Evolutionary conservation across 2,113 vertebrate species (phyloP).

Genomic region (Ammospiza nelsoni): DNA sequence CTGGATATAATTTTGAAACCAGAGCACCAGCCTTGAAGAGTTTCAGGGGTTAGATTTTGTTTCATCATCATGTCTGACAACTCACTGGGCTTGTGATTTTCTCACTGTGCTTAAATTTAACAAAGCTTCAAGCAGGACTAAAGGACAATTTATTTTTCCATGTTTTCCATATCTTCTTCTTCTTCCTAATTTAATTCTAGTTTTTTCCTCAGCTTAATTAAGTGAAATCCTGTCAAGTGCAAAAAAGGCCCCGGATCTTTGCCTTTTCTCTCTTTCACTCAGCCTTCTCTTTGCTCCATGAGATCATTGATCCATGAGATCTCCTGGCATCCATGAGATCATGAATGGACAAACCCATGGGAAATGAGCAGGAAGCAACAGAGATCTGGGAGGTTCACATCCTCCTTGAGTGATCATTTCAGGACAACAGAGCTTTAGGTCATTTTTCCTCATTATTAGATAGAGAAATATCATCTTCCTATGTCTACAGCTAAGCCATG

Average conservation of each 20-base stretch:
- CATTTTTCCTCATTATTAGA: neutral
- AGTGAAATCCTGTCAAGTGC: neutral
- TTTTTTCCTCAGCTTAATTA: neutral
- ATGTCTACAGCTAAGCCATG: neutral
- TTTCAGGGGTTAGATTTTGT: neutral
- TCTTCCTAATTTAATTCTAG: neutral
- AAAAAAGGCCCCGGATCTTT: neutral
- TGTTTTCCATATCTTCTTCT: neutral
- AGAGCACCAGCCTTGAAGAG: neutral
- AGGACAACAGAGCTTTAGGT: neutral
- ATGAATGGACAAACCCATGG: neutral
- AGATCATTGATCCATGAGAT: too few relatives aligned
- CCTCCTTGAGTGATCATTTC: neutral
- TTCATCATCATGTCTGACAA: neutral
- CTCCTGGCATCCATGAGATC: neutral
- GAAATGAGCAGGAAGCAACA: neutral
- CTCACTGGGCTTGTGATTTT: neutral
- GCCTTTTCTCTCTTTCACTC: neutral
- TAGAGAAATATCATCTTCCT: neutral
- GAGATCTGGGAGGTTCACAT: neutral
- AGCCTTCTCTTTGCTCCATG: neutral
- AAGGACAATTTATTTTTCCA: neutral
- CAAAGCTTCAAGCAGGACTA: neutral
- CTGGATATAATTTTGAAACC: neutral
- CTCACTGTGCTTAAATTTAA: neutral